These are phyloP conservation scores for Hydropotes inermis DNA, from an alignment of 2,113 vertebrate species.

Conservation along the genomic window DNA sequence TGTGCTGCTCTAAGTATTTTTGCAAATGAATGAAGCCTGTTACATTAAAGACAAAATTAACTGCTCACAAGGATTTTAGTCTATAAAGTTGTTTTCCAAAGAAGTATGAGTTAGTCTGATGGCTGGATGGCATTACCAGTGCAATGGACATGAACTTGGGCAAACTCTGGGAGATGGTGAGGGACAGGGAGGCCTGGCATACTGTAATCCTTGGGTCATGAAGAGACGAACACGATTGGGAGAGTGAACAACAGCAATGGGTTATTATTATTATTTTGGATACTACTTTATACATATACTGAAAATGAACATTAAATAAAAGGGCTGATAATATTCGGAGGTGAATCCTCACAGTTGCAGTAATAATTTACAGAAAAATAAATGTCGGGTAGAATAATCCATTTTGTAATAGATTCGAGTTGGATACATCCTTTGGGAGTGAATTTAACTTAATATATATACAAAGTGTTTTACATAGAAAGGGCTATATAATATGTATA, in stretches of 20 bases:
- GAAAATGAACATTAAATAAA: not conserved
- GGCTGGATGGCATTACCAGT: not conserved
- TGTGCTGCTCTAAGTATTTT: not conserved
- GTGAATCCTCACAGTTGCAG: not conserved
- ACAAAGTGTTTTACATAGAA: not conserved
- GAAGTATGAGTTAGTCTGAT: not conserved
- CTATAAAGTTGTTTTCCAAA: not conserved
- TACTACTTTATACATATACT: not conserved
- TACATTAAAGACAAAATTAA: not conserved
- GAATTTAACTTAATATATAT: not conserved
- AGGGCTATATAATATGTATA: not conserved
- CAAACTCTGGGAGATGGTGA: not conserved
- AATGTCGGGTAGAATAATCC: not conserved
- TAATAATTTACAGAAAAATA: not conserved
- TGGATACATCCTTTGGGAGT: not conserved
- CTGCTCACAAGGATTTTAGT: not conserved
- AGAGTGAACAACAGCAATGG: not conserved
- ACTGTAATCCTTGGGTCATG: not conserved
- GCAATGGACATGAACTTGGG: not conserved
- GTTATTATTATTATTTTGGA: not conserved
- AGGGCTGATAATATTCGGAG: too few species aligned
- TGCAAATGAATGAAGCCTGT: not conserved
- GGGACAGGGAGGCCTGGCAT: not conserved
- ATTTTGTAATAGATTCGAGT: not conserved
- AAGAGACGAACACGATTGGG: not conserved